Base-by-base conservation (phyloP, 2,797 vertebrate genomes). In the Choloepus didactylus region DNA sequence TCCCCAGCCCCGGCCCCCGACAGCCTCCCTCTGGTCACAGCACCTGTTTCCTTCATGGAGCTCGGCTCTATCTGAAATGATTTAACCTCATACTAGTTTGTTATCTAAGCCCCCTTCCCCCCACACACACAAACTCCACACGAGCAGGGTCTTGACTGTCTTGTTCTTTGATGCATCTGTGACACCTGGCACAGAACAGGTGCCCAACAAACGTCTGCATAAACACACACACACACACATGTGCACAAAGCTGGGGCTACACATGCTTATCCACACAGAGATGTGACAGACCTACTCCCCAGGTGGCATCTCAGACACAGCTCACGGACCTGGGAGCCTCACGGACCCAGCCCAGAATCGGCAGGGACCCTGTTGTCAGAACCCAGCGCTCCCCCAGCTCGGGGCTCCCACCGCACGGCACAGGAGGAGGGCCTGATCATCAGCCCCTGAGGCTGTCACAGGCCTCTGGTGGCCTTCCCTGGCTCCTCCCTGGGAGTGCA, bases 251-350 rank as follows among this genome's bases (percentile, higher is more conserved):
- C 46, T 2, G 46, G 1, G 31, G 75, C 59, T 29, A 23, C 29
- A 4, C 0, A 66, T 67, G 1, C 5, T 38, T 29, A 19, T 18
- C 41, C 8, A 35, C 2, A 12, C 16, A 12, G 19, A 54, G 69
- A 29, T 19, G n/a, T 14, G 3, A 67, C 35, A n/a, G 64, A 38
- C 12, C 1, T n/a, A 6, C 9, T 10, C 9, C 19, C 49, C 29
- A 5, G 0, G 0, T 46, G 4, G 64, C 6, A 3, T 44, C 49
- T 66, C 76, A 29, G 35, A n/a, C 0, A 7, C 35, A 23, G 54
- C 51, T 35, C 35, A 35, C 35, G 35, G 35, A 35, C 60, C 92
- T 2, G 8, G 69, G 19, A 31, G 29, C 76, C 25, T 66, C 35
- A 41, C 4, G 2, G 7, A 6, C n/a, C 49, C 44, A 7, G n/a